A percentile compares a stretch with the other conserved stretches of the same genome.
Conservation (phyloP, 2,113 vertebrate genomes). For the Labeo catla region DNA sequence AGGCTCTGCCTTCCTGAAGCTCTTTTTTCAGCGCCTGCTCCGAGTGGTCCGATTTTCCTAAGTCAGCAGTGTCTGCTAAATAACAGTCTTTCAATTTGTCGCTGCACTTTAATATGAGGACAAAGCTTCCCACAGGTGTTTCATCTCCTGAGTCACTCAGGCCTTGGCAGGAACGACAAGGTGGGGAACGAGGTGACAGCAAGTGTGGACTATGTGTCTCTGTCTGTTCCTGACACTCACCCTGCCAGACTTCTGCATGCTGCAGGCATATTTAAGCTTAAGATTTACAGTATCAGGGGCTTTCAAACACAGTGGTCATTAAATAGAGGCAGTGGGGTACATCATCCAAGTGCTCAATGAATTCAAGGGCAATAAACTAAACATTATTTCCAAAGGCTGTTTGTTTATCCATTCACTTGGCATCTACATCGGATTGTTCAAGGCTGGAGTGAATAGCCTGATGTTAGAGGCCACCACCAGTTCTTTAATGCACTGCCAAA, state of each 20-base stretch:
- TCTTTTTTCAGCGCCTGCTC: constrained; percentile 70
- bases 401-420: constrained; percentile 22
- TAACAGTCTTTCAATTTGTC: constrained; percentile 73
- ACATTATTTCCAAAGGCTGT: constrained; percentile 19
- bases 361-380: constrained; percentile 29
- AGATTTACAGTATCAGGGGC: constrained; percentile 17
- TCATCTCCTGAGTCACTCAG: constrained; percentile 73
- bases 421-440: constrained; percentile 5
- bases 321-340: background rate
- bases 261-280: background rate
- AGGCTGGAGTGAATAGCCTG: constrained; percentile 18
- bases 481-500: constrained; percentile 30
- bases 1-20: constrained; percentile 55
- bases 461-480: background rate
- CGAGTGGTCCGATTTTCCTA: constrained; percentile 64
- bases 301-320: constrained; percentile 17
- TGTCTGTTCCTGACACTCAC: constrained; percentile 36
- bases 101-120: constrained; percentile 68
- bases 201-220: constrained; percentile 42
- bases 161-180: constrained; percentile 58
- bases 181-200: constrained; percentile 62
- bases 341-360: constrained; percentile 14
- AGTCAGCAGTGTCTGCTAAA: constrained; percentile 76
- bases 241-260: background rate
- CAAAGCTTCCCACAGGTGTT: constrained; percentile 70